Base-by-base conservation (phyloP, 2,888 invertebrate species). In the Buathra laborator region DNA sequence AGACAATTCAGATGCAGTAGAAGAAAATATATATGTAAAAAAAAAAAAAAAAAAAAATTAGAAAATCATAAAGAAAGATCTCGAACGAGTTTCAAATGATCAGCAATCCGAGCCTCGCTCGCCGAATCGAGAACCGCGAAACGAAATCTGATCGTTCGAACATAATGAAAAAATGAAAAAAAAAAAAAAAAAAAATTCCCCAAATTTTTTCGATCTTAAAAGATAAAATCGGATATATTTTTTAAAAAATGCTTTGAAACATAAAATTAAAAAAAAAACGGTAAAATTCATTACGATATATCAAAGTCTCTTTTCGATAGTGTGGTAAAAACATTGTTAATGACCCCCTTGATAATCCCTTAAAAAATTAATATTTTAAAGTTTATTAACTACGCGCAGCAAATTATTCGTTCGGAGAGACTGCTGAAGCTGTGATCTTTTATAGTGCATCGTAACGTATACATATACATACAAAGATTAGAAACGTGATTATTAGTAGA, bases 401-500 rank as follows among this genome's bases (percentile, higher is more conserved):
- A 29, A 29, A 59, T 59, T 29, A 5, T n/a, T 3, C 14, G 10
- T 32, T 12, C 12, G 59, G 12, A 14, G 12, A 29, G 24, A 12
- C 16, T 16, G 24, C 24, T 12, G 4, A 59, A 14, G 14, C 59
- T 53, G 19, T 3, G 19, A 10, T 12, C 19, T 19, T 53, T 16
- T 53, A 7, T 12, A 37, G 1, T n/a, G 29, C 4, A 70, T 51
- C 3, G 32, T 16, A 56, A 44, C 19, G n/a, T 75, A 16, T 16
- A 24, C 29, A n/a, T 29, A 62, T 6, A 32, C 32, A n/a, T 48
- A 12, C 44, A 37, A 53, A 19, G 7, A 64, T 74, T 77, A 29
- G 29, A 44, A 59, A 78, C 16, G 68, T 59, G 68, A 68, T 84
- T 84, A 81, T 81, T 37, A 72, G 51, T 43, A 46, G 59, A 70